Percentiles rank a stretch among this genome's conserved stretches.
These are phyloP conservation scores for Stichopus horrens DNA, from an alignment of 53 echinoderm and acorn worm genomes.

Conservation along the genomic window DNA sequence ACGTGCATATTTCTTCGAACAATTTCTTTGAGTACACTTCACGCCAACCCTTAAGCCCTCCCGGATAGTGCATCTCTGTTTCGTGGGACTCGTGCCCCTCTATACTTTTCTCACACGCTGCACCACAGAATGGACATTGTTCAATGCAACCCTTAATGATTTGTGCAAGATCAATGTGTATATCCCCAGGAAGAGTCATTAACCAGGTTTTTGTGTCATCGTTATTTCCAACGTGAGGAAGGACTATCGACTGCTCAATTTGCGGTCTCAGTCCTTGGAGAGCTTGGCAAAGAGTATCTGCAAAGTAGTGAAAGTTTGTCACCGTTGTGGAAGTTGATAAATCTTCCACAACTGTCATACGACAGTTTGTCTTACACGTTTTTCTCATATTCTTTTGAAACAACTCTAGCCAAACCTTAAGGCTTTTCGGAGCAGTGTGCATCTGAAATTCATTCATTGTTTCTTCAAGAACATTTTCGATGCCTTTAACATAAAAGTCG, in stretches of 20 bases:
- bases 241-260: not conserved
- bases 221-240: constrained; percentile 1
- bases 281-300: not conserved
- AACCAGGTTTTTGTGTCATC: constrained; percentile 30
- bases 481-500: not conserved
- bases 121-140: constrained; percentile 35
- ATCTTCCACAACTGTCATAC: not conserved
- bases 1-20: not conserved
- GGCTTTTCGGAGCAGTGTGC: not conserved
- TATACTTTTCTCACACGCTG: not conserved
- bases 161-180: constrained; percentile 17
- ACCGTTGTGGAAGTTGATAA: not conserved
- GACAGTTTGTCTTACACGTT: not conserved
- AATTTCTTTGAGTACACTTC: not conserved
- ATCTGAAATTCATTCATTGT: not conserved
- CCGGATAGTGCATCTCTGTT: constrained; percentile 13
- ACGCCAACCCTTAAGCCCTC: constrained; percentile 16
- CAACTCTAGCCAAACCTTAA: not conserved
- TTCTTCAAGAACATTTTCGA: not conserved
- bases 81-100: constrained; percentile 28
- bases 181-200: not conserved
- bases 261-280: not conserved
- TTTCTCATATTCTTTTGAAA: not conserved
- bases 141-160: constrained; percentile 11
- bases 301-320: not conserved